phyloP scores from a whole-genome alignment of 2,888 invertebrate species.

The Drosophila paranaensis region DNA sequence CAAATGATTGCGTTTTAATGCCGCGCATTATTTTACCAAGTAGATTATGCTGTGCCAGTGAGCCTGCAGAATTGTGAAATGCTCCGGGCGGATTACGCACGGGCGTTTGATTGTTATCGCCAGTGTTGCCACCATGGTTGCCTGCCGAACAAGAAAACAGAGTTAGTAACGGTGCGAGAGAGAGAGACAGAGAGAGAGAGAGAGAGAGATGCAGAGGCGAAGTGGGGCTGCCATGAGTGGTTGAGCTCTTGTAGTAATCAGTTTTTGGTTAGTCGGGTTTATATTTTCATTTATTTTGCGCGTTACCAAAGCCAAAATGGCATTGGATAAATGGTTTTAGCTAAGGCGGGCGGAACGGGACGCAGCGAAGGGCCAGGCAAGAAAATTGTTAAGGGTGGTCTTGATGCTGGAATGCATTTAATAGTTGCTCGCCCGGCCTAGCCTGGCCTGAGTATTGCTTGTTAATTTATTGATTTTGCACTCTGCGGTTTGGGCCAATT shows the following conservation, averaged over 20 bases:
- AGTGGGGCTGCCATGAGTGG: background rate
- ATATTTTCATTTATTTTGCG: slow-evolving; percentile 77
- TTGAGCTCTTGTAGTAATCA: slow-evolving; percentile 66
- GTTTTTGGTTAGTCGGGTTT: slow-evolving; percentile 77
- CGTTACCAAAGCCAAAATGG: slow-evolving; percentile 57
- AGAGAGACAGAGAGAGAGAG: slow-evolving; percentile 1
- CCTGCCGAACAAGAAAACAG: slow-evolving; percentile 49
- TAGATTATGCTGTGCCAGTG: slow-evolving; percentile 82
- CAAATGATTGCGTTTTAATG: slow-evolving; percentile 84
- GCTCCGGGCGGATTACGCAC: slow-evolving; percentile 85
- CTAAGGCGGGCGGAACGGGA: background rate
- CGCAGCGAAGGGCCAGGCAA: slow-evolving; percentile 1
- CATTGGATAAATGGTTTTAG: slow-evolving; percentile 48
- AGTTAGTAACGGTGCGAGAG: slow-evolving; percentile 12
- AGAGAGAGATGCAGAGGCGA: background rate
- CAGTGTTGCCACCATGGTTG: slow-evolving; percentile 74
- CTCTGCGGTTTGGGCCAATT: slow-evolving; percentile 32
- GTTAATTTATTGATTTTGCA: slow-evolving; percentile 49
- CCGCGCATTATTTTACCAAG: slow-evolving; percentile 83
- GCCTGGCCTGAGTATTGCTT: slow-evolving; percentile 15
- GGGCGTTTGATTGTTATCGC: slow-evolving; percentile 84
- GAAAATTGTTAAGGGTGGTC: slow-evolving; percentile 56
- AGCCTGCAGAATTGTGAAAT: slow-evolving; percentile 84
- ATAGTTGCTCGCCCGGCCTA: slow-evolving; percentile 45
- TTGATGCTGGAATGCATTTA: slow-evolving; percentile 52